These are phyloP conservation scores for Dynastes grantii DNA, from an alignment of 2,888 invertebrate species.

Conservation along the genomic window DNA sequence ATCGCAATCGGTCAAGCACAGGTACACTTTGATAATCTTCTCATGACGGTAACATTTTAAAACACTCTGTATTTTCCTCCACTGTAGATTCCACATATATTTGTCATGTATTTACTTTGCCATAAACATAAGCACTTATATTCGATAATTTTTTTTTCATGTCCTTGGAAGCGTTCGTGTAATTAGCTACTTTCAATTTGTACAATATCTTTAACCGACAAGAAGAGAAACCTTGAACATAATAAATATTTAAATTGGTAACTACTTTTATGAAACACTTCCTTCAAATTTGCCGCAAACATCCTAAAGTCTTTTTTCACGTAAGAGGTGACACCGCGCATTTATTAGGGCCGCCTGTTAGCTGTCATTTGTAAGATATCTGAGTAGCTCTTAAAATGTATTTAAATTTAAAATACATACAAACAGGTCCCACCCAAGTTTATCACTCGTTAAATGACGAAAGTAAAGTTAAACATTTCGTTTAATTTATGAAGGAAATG, in stretches of 20 bases:
- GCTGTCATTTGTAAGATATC: constrained; percentile 28
- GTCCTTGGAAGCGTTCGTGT: too few relatives aligned
- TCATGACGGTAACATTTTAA: too few relatives aligned
- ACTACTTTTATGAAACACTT: background rate
- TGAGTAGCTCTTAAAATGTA: constrained; percentile 2
- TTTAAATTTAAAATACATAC: constrained; percentile 19
- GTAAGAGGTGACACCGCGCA: background rate
- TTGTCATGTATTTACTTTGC: too few relatives aligned
- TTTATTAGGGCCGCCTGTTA: constrained; percentile 17
- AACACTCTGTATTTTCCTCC: too few relatives aligned
- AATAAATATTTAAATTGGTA: background rate
- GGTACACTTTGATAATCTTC: too few relatives aligned
- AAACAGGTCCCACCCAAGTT: constrained; percentile 13
- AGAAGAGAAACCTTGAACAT: background rate
- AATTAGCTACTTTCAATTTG: too few relatives aligned
- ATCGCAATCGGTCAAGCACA: too few relatives aligned
- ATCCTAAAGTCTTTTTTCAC: background rate
- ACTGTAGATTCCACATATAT: too few relatives aligned
- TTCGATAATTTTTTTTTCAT: too few relatives aligned
- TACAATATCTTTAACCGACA: too few relatives aligned
- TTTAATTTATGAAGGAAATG: background rate
- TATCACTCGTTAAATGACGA: constrained; percentile 27
- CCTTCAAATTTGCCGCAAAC: background rate
- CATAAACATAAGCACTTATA: too few relatives aligned
- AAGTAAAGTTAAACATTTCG: constrained; percentile 23